Evolutionary conservation across 2,797 vertebrate genomes (phyloP), one percentile per base, ranked within the genome.

Genomic region (Aldrovandia affinis): DNA sequence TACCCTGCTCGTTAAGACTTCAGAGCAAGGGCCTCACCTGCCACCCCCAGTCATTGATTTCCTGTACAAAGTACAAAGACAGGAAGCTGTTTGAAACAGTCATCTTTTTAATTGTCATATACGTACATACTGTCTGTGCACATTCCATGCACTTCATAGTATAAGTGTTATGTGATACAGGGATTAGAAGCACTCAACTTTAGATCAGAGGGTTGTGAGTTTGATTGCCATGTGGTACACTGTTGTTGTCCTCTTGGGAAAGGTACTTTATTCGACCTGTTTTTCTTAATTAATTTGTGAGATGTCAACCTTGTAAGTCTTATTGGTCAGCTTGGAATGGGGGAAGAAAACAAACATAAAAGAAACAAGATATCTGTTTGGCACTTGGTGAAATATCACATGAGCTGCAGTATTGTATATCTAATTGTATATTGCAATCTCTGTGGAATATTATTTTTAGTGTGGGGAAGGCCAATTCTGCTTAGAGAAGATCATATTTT

Each of bases 1-100:
- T 54, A 63, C 47, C 81, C 52, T 52, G 83, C 81, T 80, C 87
- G 22, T 81, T 87, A 89, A 87, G 80, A 86, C 65, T 75, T 86
- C 84, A 81, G 78, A 87, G 81, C 50, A 5, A 10, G 54, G 50
- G 18, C 8, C 55, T 90, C 91, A 92, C 90, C 90, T 91, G 89
- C 20, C 18, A 2, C 59, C 73, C 80, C 87, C 86, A 89, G 86
- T 87, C 85, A 77, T 89, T 92, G 83, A 92, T 92, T 93, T 93
- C 92, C 91, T 92, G 86, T 80, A 91, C 88, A 92, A 12, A 87
- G 89, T 89, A 92, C 91, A 93, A 91, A 92, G 90, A 87, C 87
- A 65, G 90, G 90, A 92, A 92, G 86, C 78, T 83, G 85, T 87
- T 89, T 85, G 84, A 89, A 83, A 91, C 0, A 10, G 78, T 18